Evolutionary conservation across 2,888 invertebrate genomes (phyloP).

Genomic region (Diloba caeruleocephala): DNA sequence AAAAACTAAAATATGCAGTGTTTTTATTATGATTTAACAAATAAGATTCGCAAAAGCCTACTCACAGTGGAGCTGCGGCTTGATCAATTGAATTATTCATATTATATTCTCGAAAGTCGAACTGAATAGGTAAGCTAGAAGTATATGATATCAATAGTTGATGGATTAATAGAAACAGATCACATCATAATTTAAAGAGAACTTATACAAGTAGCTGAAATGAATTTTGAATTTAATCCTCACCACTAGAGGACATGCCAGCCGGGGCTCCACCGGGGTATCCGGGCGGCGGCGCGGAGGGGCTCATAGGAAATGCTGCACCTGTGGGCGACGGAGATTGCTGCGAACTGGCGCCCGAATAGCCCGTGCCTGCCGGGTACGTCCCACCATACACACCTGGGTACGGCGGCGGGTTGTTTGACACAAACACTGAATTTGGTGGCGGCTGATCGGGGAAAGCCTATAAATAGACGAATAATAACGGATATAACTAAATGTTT

Average conservation of each 20-base stretch:
- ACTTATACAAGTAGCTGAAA: neutral
- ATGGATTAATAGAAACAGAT: no score
- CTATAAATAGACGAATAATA: slow-evolving; percentile 59
- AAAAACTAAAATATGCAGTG: slow-evolving; percentile 20
- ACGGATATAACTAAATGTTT: no score
- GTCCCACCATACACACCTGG: slow-evolving; percentile 92
- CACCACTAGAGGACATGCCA: slow-evolving; percentile 79
- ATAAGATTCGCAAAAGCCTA: slow-evolving; percentile 34
- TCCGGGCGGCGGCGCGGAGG: slow-evolving; percentile 63
- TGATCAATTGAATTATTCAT: slow-evolving; percentile 25
- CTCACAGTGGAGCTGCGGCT: slow-evolving; percentile 71
- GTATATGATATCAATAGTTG: neutral
- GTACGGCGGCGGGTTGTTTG: slow-evolving; percentile 97
- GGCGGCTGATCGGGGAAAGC: slow-evolving; percentile 92
- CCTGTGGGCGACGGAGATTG: slow-evolving; percentile 61
- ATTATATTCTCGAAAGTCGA: slow-evolving; percentile 20
- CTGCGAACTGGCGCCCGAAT: slow-evolving; percentile 64
- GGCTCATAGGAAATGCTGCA: slow-evolving; percentile 49
- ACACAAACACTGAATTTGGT: slow-evolving; percentile 96
- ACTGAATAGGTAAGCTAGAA: slow-evolving; percentile 12
- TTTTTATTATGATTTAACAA: slow-evolving; percentile 14
- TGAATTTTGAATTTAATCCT: slow-evolving; percentile 52
- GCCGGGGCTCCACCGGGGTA: slow-evolving; percentile 66
- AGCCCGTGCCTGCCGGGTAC: slow-evolving; percentile 71
- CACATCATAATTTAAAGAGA: neutral